Conservation (phyloP, 2,113 vertebrate species). For the Phaethon lepturus region DNA sequence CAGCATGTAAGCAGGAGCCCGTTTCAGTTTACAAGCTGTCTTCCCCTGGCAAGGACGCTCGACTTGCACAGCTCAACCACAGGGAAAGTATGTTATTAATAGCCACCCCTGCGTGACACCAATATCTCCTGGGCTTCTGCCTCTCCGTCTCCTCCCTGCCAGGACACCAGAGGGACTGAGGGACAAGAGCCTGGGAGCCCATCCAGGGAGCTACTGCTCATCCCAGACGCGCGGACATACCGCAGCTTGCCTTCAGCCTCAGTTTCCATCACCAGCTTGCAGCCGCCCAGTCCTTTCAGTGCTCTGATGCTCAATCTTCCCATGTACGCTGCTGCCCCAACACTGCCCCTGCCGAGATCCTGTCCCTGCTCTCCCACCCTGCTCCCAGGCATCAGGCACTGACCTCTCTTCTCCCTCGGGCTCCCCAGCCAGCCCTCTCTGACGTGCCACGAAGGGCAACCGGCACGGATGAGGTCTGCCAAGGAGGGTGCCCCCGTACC, state of each 20-base stretch:
- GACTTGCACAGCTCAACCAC: neutral
- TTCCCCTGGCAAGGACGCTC: neutral
- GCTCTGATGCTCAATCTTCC: neutral
- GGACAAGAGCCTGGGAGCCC: neutral
- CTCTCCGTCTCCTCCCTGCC: neutral
- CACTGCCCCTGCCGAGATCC: neutral
- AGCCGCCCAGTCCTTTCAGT: neutral
- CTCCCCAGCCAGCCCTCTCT: neutral
- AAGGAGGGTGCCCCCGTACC: rapidly evolving
- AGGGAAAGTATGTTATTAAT: constrained; percentile 32
- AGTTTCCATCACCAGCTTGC: neutral
- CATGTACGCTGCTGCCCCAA: rapidly evolving
- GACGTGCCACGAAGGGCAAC: neutral
- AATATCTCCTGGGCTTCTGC: neutral
- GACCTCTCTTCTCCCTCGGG: neutral
- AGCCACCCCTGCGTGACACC: neutral
- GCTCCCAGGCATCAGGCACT: neutral
- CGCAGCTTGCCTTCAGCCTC: neutral
- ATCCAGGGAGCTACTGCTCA: neutral
- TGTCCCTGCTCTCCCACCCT: rapidly evolving
- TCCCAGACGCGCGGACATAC: neutral
- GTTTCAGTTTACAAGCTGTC: neutral
- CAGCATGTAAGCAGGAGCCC: neutral
- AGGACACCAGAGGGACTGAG: neutral
- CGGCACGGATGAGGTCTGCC: neutral